Conservation (phyloP, 2,113 vertebrate genomes). For the Pterocles gutturalis region DNA sequence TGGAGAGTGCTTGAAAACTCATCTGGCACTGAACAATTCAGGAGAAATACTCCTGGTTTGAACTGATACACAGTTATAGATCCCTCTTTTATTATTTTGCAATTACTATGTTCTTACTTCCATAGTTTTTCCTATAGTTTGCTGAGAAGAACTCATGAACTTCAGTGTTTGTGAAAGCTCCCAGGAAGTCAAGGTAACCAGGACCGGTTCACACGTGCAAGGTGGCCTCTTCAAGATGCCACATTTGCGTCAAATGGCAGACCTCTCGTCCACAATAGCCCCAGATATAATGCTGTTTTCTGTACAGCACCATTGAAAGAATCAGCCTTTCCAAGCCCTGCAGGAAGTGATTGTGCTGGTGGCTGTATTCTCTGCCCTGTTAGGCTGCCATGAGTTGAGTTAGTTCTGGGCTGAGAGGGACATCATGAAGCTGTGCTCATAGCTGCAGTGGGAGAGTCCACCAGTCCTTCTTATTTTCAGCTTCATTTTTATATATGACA, state of each 20-base stretch:
- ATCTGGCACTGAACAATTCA: background rate
- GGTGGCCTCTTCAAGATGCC: background rate
- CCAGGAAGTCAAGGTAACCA: background rate
- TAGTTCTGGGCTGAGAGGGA: background rate
- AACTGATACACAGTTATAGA: background rate
- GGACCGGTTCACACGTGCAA: background rate
- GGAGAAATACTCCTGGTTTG: background rate
- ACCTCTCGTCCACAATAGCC: background rate
- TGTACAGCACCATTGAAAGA: background rate
- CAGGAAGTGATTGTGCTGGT: background rate
- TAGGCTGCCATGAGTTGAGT: background rate
- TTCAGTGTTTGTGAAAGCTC: background rate
- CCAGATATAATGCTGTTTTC: background rate
- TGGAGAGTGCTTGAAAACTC: background rate
- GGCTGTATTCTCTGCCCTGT: background rate
- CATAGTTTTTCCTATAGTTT: background rate
- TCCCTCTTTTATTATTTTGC: background rate
- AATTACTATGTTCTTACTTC: background rate
- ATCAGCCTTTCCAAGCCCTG: background rate
- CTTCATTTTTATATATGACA: rapidly evolving
- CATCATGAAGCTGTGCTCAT: background rate
- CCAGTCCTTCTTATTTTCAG: background rate
- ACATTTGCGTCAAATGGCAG: background rate
- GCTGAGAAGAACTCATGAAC: background rate
- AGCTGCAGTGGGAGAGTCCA: background rate